Evolutionary conservation across 2,113 vertebrate genomes (phyloP), one percentile per base, ranked within the genome.

Genomic region (Neotragus moschatus): DNA sequence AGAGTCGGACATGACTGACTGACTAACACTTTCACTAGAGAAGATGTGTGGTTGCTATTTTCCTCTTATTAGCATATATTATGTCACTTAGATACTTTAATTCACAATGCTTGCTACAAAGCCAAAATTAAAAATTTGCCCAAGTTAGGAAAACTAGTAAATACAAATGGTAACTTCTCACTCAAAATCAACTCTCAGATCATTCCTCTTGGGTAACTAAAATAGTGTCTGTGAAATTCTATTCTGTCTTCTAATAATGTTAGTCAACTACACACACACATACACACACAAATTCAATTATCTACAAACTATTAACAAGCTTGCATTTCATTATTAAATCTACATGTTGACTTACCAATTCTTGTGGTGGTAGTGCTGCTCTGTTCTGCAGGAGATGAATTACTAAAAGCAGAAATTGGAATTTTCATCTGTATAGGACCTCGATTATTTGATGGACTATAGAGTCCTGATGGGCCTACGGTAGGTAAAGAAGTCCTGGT

Each of bases 401-500:
- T 99, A 96, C 56, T 99, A 97, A 99, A 99, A 15, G 98, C 95
- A 91, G 99, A 91, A 47, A 99, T 66, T 47, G 99, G 98, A 80
- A 99, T 98, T 98, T 99, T 99, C 98, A 99, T 98, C 96, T 99
- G 99, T 91, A 99, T 75, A 21, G 98, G 80, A 0, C 96, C 88
- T 92, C 99, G 98, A 97, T 45, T 98, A 97, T 36, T 97, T 49
- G 99, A 80, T 9, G 98, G 91, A 93, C 94, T 99, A 97, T 99
- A 98, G 51, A 99, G 98, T 98, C 99, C 99, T 91, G 99, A 97
- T 73, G 99, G 97, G 97, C 96, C 98, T 92, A 99, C 98, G 92
- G 99, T 88, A 75, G 99, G 98, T 96, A 99, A 98, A 94, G 99
- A 98, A 98, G 99, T 99, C 98, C 99, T 99, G 88, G 99, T 96